phyloP scores from a whole-genome alignment of 2,113 vertebrate species.

The Antechinus flavipes region DNA sequence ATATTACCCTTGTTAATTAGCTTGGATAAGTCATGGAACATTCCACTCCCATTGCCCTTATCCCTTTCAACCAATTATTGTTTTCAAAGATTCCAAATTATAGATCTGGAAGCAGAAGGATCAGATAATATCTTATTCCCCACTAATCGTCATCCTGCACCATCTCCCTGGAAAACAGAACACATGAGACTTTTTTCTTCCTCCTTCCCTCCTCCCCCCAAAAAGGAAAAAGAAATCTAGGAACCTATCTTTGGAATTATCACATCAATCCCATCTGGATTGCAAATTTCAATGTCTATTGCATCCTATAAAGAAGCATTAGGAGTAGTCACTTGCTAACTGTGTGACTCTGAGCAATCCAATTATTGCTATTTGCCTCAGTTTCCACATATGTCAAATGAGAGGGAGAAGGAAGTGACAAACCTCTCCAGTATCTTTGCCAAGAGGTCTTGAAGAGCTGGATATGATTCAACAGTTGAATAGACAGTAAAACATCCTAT shows the following conservation, averaged over 20 bases:
- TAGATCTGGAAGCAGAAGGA: not conserved
- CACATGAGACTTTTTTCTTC: not conserved
- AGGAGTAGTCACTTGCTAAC: not conserved
- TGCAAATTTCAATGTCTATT: not conserved
- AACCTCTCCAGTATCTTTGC: not conserved
- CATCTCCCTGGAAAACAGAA: not conserved
- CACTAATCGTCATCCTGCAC: not conserved
- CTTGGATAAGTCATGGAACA: not conserved
- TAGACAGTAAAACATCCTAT: not conserved
- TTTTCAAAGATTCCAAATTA: not conserved
- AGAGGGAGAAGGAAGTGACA: not conserved
- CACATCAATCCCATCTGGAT: not conserved
- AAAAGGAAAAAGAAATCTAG: not conserved
- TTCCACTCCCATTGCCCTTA: not conserved
- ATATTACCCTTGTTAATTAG: not conserved
- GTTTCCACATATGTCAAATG: not conserved
- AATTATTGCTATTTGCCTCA: not conserved
- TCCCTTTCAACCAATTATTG: not conserved
- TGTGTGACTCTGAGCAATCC: not conserved
- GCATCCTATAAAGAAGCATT: not conserved
- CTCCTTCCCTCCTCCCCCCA: too few relatives aligned
- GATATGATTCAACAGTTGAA: not conserved
- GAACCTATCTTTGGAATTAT: not conserved
- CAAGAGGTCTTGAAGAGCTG: not conserved
- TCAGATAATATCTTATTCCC: not conserved